These are phyloP conservation scores for Pangasius mekongensis DNA, from an alignment of 2,797 vertebrate species.

Conservation along the genomic window DNA sequence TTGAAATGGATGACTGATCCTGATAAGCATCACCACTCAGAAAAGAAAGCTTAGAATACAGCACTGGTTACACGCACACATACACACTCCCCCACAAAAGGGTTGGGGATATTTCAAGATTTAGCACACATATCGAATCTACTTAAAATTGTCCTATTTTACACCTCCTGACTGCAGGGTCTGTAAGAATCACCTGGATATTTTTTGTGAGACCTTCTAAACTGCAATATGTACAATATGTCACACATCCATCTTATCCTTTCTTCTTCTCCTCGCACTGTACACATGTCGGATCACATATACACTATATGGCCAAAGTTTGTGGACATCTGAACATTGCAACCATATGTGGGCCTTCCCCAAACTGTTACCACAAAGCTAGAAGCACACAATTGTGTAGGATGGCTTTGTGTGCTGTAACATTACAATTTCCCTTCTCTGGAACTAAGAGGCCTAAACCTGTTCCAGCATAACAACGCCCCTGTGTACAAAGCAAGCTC, in stretches of 20 bases:
- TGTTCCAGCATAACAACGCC: no score
- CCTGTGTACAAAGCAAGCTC: no score
- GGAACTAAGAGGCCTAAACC: not conserved
- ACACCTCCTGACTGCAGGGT: not conserved
- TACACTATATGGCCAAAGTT: not conserved
- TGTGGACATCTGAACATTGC: not conserved
- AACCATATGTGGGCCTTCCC: not conserved
- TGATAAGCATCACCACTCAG: constrained; percentile 59
- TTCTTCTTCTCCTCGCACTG: not conserved
- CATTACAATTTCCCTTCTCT: not conserved
- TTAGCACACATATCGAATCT: not conserved
- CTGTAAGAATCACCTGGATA: not conserved
- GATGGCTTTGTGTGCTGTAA: no score
- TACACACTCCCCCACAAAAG: constrained; percentile 3
- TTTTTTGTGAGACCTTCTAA: not conserved
- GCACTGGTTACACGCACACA: not conserved
- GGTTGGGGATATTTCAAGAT: not conserved
- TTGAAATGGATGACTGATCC: constrained; percentile 58
- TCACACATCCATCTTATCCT: not conserved
- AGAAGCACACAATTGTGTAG: not conserved
- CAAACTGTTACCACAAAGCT: not conserved
- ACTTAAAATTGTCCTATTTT: not conserved
- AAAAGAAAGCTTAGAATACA: constrained; percentile 22
- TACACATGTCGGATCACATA: not conserved
- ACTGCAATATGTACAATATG: not conserved